Evolutionary conservation across 2,888 invertebrate genomes (phyloP), one percentile per base, ranked within the genome.

Genomic region (Antitype chi): DNA sequence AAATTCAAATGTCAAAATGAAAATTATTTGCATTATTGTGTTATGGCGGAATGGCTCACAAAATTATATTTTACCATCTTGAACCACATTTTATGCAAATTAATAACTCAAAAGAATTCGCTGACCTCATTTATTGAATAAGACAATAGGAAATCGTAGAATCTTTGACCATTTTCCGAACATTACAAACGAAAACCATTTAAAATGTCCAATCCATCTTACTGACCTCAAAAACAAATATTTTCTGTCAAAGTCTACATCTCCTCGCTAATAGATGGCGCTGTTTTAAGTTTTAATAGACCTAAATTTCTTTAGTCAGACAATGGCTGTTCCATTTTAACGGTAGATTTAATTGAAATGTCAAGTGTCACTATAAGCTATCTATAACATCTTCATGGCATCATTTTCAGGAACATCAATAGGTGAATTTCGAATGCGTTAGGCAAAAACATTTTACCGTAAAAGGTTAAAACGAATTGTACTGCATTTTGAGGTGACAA

Each of bases 11-110:
- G 20, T 43, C 25, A 32, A 62, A 57, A 82, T 52, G 53, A 32
- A 82, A 77, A 66, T 55, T 23, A 77, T 70, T 82, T 82, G 49
- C 80, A 82, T 80, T 49, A 82, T 70, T 70, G 11, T 66, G 28
- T 28, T 47, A 49, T 6, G 49, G 8, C 38, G 43, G 32, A 20
- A 63, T 15, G 17, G 43, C 64, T 55, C 25, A 43, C 32, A 60
- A 77, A 81, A 66, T 82, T 66, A 0, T 66, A 55, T 77, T 55
- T 60, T 32, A 43, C 13, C 49, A 32, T 77, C 38, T 64, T 82
- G 76, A 49, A 49, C 57, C 69, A 66, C 20, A 60, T 66, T 66
- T 70, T 60, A 80, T 82, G 59, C 38, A 77, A 69, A 79, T 59
- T 43, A 70, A 70, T 60, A 80, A 82, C 53, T 9, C 7, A 52